A percentile compares a stretch with the other conserved stretches of the same genome.
Evolutionary conservation across 2,113 vertebrate species (phyloP).

Genomic region (Oreocharis arfaki): DNA sequence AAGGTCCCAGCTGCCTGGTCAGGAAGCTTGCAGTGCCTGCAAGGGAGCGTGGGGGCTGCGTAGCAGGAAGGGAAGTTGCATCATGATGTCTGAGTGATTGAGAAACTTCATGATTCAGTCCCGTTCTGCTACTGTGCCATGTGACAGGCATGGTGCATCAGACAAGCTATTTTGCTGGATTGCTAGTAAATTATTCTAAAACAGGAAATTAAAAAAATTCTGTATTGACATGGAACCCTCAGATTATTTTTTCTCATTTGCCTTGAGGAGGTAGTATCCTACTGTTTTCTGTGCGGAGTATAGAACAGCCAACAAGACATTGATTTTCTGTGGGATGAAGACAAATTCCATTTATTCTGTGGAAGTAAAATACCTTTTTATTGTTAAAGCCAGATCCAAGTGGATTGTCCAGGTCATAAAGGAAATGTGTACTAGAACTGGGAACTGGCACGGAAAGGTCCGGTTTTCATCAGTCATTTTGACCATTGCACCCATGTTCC

Average conservation of each 20-base stretch:
- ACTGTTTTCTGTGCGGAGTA: background rate
- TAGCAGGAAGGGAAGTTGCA: background rate
- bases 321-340: background rate
- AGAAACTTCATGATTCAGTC: constrained; percentile 28
- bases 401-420: background rate
- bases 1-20: background rate
- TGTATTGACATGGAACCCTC: background rate
- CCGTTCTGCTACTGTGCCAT: background rate
- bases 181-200: background rate
- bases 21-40: background rate
- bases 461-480: background rate
- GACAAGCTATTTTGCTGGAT: background rate
- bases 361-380: background rate
- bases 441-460: background rate
- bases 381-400: background rate
- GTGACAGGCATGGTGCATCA: background rate
- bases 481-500: background rate
- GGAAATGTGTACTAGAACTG: background rate
- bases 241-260: background rate
- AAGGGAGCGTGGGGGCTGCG: background rate
- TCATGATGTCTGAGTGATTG: background rate
- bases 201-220: background rate
- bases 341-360: background rate
- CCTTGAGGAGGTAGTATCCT: background rate
- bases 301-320: background rate